A percentile compares a stretch with the other conserved stretches of the same genome.
These are phyloP conservation scores for Deilephila porcellus DNA, from an alignment of 2,888 invertebrate genomes.

Conservation along the genomic window DNA sequence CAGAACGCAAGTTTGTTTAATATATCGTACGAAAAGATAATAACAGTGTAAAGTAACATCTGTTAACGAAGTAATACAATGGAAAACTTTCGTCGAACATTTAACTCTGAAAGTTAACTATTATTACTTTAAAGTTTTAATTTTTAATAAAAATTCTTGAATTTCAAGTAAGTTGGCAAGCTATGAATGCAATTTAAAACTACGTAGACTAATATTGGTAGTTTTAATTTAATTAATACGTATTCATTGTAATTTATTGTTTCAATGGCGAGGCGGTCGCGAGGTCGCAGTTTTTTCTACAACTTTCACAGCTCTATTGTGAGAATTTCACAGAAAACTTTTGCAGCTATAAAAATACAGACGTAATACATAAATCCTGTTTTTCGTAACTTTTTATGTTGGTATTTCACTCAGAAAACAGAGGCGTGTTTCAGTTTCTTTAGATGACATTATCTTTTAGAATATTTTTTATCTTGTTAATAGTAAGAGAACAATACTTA, in stretches of 20 bases:
- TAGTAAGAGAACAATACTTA: no score
- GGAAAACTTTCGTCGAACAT: neutral
- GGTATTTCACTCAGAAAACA: neutral
- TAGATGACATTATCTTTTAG: neutral
- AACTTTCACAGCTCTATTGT: neutral
- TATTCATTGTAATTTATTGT: neutral
- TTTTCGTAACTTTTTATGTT: constrained; percentile 8
- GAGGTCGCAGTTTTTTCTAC: neutral
- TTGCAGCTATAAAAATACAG: constrained; percentile 1
- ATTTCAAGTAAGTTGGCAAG: constrained; percentile 10
- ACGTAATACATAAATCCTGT: constrained; percentile 12
- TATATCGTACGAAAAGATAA: neutral
- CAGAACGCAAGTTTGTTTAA: neutral
- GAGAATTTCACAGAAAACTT: neutral
- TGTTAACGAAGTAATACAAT: neutral
- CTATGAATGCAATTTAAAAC: constrained; percentile 22
- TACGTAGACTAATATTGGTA: constrained; percentile 7
- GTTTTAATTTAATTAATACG: constrained; percentile 13
- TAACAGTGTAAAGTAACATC: neutral
- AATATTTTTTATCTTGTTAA: neutral
- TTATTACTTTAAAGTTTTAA: constrained; percentile 2
- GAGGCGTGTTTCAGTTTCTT: neutral
- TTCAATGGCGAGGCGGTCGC: neutral
- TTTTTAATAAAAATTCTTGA: constrained; percentile 15
- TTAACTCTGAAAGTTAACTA: constrained; percentile 9